phyloP scores from a whole-genome alignment of 2,888 invertebrate species.

The Pyrrhia umbra region DNA sequence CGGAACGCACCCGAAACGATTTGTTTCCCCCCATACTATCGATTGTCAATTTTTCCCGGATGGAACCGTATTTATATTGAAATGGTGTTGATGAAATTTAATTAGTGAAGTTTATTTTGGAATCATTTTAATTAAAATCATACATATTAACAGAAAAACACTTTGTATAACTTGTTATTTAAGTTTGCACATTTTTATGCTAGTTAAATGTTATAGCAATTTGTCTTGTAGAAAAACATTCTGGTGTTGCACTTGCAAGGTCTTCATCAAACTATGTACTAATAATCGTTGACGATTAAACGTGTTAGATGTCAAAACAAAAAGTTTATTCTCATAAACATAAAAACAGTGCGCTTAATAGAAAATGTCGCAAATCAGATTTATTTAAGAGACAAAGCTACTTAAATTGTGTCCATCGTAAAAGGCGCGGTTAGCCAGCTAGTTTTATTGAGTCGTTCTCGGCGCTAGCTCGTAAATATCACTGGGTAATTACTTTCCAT shows the following conservation, averaged over 20 bases:
- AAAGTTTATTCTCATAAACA: background rate
- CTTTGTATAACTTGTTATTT: too few species aligned
- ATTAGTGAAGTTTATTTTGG: conserved; percentile 12
- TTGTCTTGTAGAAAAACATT: too few species aligned
- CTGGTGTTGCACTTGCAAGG: too few species aligned
- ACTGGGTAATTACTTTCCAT: conserved; percentile 86
- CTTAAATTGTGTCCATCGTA: conserved; percentile 79
- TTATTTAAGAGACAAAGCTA: conserved; percentile 77
- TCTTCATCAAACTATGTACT: too few species aligned
- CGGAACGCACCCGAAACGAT: conserved; percentile 87
- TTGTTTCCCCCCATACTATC: conserved; percentile 84
- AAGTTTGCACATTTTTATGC: too few species aligned
- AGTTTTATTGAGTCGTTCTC: conserved; percentile 87
- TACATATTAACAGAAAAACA: too few species aligned
- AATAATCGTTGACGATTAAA: background rate
- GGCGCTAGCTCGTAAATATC: conserved; percentile 85
- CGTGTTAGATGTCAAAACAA: background rate
- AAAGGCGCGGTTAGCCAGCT: conserved; percentile 84
- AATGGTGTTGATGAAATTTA: conserved; percentile 57
- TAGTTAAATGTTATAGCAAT: too few species aligned
- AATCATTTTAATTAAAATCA: too few species aligned
- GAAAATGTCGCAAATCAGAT: conserved; percentile 66
- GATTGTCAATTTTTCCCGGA: conserved; percentile 81
- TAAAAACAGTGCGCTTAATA: conserved; percentile 34
- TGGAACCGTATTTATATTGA: conserved; percentile 65